Evolutionary conservation across 1,140 invertebrate genomes (phyloP).

Genomic region (Neodiprion fabricii): DNA sequence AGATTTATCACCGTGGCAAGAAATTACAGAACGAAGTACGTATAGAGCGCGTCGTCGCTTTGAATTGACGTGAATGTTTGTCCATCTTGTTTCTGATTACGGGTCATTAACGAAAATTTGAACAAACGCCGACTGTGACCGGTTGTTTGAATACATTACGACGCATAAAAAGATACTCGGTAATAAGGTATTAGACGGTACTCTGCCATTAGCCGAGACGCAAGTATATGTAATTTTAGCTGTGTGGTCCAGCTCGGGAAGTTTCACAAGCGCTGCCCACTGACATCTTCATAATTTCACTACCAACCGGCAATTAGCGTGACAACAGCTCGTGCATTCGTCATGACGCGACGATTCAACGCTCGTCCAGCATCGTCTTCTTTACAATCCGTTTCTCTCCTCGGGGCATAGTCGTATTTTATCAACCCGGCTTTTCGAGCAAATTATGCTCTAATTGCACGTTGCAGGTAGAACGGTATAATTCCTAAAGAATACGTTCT

Average conservation of each 20-base stretch:
- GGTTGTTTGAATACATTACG: slow-evolving; percentile 29
- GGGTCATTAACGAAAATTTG: slow-evolving; percentile 27
- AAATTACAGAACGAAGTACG: too few species aligned
- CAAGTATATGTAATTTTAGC: background rate
- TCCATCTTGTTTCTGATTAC: slow-evolving; percentile 29
- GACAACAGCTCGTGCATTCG: background rate
- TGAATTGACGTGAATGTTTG: slow-evolving; percentile 31
- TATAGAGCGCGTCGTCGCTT: background rate
- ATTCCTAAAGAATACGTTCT: too few species aligned
- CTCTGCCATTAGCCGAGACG: background rate
- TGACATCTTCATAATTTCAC: background rate
- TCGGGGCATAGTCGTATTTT: too few species aligned
- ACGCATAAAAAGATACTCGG: slow-evolving; percentile 3
- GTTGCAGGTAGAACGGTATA: too few species aligned
- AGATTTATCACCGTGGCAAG: too few species aligned
- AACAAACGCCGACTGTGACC: slow-evolving; percentile 10
- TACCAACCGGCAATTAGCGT: background rate
- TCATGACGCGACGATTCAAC: background rate
- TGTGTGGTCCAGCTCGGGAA: background rate
- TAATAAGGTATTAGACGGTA: background rate
- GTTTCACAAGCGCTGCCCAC: background rate
- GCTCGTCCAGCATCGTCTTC: background rate
- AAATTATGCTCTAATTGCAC: too few species aligned
- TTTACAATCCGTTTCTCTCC: too few species aligned
- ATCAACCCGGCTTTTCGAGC: too few species aligned